Base-by-base conservation (phyloP, 2,888 invertebrate genomes). In the Drosophila longiperda region DNA sequence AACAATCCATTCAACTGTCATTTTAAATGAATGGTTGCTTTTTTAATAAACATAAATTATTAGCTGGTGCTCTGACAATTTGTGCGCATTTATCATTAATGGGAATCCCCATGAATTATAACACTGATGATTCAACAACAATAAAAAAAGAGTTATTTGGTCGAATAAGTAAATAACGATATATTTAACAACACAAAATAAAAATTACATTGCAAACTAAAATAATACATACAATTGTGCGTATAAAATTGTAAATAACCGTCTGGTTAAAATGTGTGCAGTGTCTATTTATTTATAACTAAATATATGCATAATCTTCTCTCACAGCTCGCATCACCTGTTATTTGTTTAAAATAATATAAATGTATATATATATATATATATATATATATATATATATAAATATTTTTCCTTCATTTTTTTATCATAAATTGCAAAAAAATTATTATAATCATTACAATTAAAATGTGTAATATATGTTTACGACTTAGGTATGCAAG, bases 131-230 rank as follows among this genome's bases (percentile, higher is more conserved):
- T 49, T 26, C 26, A 49, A 6, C 26, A 32, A 6, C 23, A 52
- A 53, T 52, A 64, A 11, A 26, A 26, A 26, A 55, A 52, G 36
- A 33, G 62, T 75, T 66, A 70, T 80, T 80, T 80, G 89, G 82
- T 89, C 79, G 85, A 90, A 83, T 87, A 87, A 87, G 89, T 90
- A 89, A 91, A 89, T 89, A 89, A 89, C 91, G 89, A 91, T 89
- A 90, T 89, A 89, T 89, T 89, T 89, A 89, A 89, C 91, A 91
- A 89, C 91, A 89, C 82, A 90, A 89, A 85, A 83, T 90, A 89
- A 91, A 87, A 84, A 89, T 78, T 75, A 89, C 80, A 81, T 82
- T 87, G 90, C 89, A 82, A 78, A 73, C 73, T 82, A 87, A 89
- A 90, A 81, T 90, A 90, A 86, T 89, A 88, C 90, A 86, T 86